Percentiles rank a stretch among this genome's conserved stretches.
phyloP scores from a whole-genome alignment of 30 jellyfish, hydroid and myxozoan genomes.

The Chrysaora quinquecirrha region DNA sequence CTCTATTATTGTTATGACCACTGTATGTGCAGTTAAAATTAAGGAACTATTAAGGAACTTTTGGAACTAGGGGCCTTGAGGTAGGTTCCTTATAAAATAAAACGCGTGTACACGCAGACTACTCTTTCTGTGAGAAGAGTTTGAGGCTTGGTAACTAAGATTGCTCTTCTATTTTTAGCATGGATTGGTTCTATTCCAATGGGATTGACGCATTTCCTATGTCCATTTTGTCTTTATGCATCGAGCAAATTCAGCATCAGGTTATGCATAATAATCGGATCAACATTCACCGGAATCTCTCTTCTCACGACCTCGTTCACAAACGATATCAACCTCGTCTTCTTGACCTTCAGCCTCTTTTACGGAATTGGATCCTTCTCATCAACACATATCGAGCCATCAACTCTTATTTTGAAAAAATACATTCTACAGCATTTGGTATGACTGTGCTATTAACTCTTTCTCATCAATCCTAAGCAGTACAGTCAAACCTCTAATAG shows the following conservation, averaged over 20 bases:
- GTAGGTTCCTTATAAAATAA: too few relatives aligned
- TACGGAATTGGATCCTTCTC: conserved; percentile 42
- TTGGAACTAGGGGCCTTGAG: too few relatives aligned
- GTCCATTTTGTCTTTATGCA: conserved; percentile 33
- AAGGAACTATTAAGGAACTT: too few relatives aligned
- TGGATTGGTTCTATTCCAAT: conserved; percentile 53
- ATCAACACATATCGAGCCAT: conserved; percentile 22
- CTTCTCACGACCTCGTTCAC: conserved; percentile 49
- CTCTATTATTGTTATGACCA: too few relatives aligned
- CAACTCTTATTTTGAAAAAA: conserved; percentile 31
- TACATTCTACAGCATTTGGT: conserved; percentile 43
- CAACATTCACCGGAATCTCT: conserved; percentile 41
- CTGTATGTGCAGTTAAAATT: too few relatives aligned
- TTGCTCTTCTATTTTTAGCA: too few relatives aligned
- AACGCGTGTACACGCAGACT: too few relatives aligned
- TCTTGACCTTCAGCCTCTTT: conserved; percentile 50
- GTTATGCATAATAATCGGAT: conserved; percentile 15
- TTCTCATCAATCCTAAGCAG: too few relatives aligned
- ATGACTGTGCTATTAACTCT: too few relatives aligned
- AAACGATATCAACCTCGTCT: conserved; percentile 9
- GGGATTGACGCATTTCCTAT: conserved; percentile 23
- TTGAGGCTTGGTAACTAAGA: too few relatives aligned
- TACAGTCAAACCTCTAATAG: too few relatives aligned
- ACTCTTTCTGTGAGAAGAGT: too few relatives aligned
- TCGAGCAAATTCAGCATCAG: conserved; percentile 30